A percentile compares a stretch with the other conserved stretches of the same genome.
phyloP scores from a whole-genome alignment of 1,140 invertebrate genomes.

The Heliconius eleuchia region DNA sequence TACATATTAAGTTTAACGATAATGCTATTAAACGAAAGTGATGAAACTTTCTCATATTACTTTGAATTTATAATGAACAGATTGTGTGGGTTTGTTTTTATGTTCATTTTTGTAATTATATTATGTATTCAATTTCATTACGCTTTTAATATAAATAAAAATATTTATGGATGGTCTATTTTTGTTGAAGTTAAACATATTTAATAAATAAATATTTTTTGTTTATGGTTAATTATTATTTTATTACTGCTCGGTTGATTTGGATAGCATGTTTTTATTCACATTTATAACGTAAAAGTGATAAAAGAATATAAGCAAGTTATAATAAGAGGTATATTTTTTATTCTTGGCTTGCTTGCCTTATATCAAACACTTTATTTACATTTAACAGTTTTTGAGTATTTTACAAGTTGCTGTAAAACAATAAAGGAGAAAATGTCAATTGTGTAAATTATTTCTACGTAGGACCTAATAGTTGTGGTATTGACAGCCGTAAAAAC shows the following conservation, averaged over 20 bases:
- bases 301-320: not conserved
- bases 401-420: constrained; percentile 20
- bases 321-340: not conserved
- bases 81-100: constrained; percentile 4
- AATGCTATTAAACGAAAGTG: constrained; percentile 32
- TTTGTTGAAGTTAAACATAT: too few relatives aligned
- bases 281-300: not conserved
- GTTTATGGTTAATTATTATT: too few relatives aligned
- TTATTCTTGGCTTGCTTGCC: not conserved
- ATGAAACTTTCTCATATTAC: not conserved
- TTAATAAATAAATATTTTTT: too few relatives aligned
- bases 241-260: too few relatives aligned
- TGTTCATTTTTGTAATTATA: not conserved
- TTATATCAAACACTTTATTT: not conserved
- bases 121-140: not conserved
- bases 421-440: constrained; percentile 21
- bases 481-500: constrained; percentile 63
- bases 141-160: too few relatives aligned
- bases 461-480: constrained; percentile 52
- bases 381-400: not conserved
- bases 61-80: not conserved
- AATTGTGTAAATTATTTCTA: constrained; percentile 23
- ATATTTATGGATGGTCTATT: too few relatives aligned
- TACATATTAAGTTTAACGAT: constrained; percentile 37
- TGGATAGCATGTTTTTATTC: too few relatives aligned